These are phyloP conservation scores for Cerastis rubricosa DNA, from an alignment of 2,888 invertebrate genomes.

Conservation along the genomic window DNA sequence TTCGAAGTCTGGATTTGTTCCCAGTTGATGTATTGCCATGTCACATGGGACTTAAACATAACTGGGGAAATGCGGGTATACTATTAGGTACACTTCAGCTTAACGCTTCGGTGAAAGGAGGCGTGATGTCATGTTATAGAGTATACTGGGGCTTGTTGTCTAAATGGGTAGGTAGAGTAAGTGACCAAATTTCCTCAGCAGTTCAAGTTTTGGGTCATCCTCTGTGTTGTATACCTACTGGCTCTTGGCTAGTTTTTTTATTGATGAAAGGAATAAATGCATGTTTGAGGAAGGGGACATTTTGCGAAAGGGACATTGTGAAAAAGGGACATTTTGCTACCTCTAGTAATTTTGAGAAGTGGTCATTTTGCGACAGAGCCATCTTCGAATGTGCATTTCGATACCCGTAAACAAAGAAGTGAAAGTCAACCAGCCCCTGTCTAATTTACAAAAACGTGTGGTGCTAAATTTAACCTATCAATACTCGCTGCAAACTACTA, in stretches of 20 bases:
- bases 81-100: background rate
- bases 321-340: too few relatives aligned
- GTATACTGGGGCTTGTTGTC: background rate
- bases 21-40: background rate
- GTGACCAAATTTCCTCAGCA: background rate
- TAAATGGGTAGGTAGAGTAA: background rate
- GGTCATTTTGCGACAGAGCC: too few relatives aligned
- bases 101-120: background rate
- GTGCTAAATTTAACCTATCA: background rate
- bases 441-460: background rate
- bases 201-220: background rate
- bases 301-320: too few relatives aligned
- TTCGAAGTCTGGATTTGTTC: background rate
- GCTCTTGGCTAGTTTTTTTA: too few relatives aligned
- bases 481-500: background rate
- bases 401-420: background rate
- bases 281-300: too few relatives aligned
- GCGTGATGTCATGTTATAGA: background rate
- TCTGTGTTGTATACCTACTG: too few relatives aligned
- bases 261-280: too few relatives aligned
- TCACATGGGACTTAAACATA: background rate
- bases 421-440: background rate
- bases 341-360: too few relatives aligned
- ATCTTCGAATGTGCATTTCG: background rate
- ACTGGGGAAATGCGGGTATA: background rate